Conservation (phyloP, 2,888 invertebrate genomes). For the Protonemura montana region DNA sequence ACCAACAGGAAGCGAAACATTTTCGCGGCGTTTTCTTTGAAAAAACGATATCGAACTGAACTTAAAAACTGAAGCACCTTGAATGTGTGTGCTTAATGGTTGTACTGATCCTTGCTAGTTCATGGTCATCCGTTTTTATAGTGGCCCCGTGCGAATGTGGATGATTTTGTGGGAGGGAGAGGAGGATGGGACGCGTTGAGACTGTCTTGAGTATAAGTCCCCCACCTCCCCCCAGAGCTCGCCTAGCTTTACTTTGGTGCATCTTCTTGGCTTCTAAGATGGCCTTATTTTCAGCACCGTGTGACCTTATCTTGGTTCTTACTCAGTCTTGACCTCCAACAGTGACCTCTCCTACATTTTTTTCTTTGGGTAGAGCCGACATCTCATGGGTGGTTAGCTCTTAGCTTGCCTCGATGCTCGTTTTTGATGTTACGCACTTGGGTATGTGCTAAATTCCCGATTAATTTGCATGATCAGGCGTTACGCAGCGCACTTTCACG, state of each 20-base stretch:
- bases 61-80: neutral
- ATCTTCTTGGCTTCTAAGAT: conserved; percentile 31
- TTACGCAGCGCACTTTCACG: no score
- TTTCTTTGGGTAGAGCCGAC: neutral
- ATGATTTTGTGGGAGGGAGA: neutral
- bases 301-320: conserved; percentile 35
- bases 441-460: neutral
- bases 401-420: neutral
- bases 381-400: neutral
- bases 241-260: neutral
- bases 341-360: conserved; percentile 36
- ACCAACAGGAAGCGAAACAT: conserved; percentile 34
- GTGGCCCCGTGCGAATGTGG: conserved; percentile 19
- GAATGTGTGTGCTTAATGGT: conserved; percentile 1
- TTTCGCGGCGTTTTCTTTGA: neutral
- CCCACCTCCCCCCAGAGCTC: conserved; percentile 5
- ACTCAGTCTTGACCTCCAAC: conserved; percentile 26
- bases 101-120: conserved; percentile 38
- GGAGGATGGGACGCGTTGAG: neutral
- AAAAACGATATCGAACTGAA: neutral
- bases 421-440: neutral
- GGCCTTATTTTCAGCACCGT: conserved; percentile 31
- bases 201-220: neutral
- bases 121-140: conserved; percentile 38
- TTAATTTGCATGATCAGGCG: neutral